Base-by-base conservation (phyloP, 53 echinoderm and acorn worm species). In the Zoroaster sp. region DNA sequence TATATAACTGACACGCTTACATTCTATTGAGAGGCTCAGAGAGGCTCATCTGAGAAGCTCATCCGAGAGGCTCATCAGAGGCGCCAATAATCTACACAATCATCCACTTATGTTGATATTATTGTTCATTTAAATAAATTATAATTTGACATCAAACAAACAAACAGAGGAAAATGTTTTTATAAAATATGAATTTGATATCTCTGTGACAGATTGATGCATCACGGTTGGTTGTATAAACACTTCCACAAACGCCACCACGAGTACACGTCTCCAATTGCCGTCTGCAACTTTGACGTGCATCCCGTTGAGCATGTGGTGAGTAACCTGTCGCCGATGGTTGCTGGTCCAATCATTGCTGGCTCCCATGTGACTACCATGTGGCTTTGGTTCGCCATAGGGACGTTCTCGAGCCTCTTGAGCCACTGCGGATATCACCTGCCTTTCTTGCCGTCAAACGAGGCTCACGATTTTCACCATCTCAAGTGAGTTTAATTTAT, bases 401-500 rank as follows among this genome's bases (percentile, higher is more conserved):
- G 91, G 23, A 91, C 83, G 70, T 77, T 90, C 55, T 92, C 93
- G 8, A 95, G 94, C 18, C 91, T 95, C 17, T 59, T 82, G 39
- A 85, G 91, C 15, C 98, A 98, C 88, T 91, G 92, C 42, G 98
- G 98, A 1, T 98, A 98, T 72, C 98, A 98, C 65, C 72, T 98
- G 39, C 98, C 98, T 0, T 89, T 98, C 74, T 20, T 94, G 74
- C 95, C 94, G 1, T 95, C 98, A 13, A 95, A 92, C 20, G 95
- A 98, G 78, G 91, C 95, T 25, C 98, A 98, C 63, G 98, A 98
- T 71, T 98, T 94, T 78, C 98, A 98, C 78, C 98, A 98, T 83
- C 91, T 87, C 30, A 98, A 98, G 98, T 98, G 66, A 93, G 98
- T 94, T 41, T 28, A 35, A 31, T 9, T 9, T 40, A 4, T 39